phyloP scores from a whole-genome alignment of 2,888 invertebrate genomes.

The Tanytarsus gracilentus region DNA sequence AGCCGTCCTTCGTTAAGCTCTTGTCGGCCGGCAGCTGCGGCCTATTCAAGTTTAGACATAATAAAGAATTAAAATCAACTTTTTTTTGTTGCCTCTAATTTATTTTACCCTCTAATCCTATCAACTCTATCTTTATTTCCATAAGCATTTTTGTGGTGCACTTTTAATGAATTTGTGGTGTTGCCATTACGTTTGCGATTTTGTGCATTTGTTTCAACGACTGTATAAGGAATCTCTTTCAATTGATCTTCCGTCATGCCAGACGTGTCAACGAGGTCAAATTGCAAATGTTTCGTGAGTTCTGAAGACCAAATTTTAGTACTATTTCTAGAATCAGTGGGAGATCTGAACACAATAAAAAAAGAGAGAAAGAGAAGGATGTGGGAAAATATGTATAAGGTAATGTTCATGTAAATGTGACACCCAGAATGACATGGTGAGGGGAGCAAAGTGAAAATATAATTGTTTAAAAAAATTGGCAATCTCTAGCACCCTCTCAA shows the following conservation, averaged over 20 bases:
- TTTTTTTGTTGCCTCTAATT: neutral
- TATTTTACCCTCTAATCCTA: slow-evolving; percentile 41
- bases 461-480: neutral
- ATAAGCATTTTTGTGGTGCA: slow-evolving; percentile 40
- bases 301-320: slow-evolving; percentile 65
- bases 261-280: slow-evolving; percentile 75
- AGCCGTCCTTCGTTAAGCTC: slow-evolving; percentile 44
- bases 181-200: slow-evolving; percentile 36
- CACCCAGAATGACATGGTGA: neutral
- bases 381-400: neutral
- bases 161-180: slow-evolving; percentile 41
- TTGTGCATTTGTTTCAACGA: slow-evolving; percentile 57
- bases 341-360: slow-evolving; percentile 46
- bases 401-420: neutral
- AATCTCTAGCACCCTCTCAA: neutral
- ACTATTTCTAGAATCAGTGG: slow-evolving; percentile 53
- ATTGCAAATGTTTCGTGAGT: slow-evolving; percentile 77
- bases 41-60: neutral
- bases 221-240: slow-evolving; percentile 80
- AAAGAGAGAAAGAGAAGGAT: slow-evolving; percentile 2
- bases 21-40: neutral
- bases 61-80: neutral
- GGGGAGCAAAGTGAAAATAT: slow-evolving; percentile 6
- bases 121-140: slow-evolving; percentile 43
- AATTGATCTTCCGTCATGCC: slow-evolving; percentile 83